These are phyloP conservation scores for Metalampra italica DNA, from an alignment of 2,888 invertebrate genomes.

Conservation along the genomic window DNA sequence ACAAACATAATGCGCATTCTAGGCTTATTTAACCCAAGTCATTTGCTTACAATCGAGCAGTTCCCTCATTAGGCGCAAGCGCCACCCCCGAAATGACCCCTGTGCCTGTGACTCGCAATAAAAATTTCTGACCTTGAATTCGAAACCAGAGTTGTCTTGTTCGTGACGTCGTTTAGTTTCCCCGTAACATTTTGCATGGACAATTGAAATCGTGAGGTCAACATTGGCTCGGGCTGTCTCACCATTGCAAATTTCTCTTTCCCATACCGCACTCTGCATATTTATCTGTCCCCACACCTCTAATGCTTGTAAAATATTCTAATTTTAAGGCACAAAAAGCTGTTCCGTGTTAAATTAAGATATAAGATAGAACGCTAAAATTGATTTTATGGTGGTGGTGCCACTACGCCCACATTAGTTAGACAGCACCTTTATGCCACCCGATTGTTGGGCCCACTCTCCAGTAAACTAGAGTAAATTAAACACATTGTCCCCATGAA, in stretches of 20 bases:
- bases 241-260: slow-evolving; percentile 71
- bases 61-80: slow-evolving; percentile 10
- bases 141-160: slow-evolving; percentile 65
- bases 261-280: slow-evolving; percentile 63
- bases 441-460: slow-evolving; percentile 14
- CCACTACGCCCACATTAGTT: slow-evolving; percentile 7
- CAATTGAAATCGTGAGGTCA: slow-evolving; percentile 78
- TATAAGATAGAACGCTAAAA: background rate
- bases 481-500: slow-evolving; percentile 27
- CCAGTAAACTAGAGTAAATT: slow-evolving; percentile 18
- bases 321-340: background rate
- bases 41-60: slow-evolving; percentile 16
- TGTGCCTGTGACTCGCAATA: slow-evolving; percentile 9
- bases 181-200: slow-evolving; percentile 73
- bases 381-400: background rate
- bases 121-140: slow-evolving; percentile 66
- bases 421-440: slow-evolving; percentile 1
- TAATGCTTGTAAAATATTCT: slow-evolving; percentile 1
- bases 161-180: slow-evolving; percentile 73
- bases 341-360: background rate
- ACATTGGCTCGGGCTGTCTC: slow-evolving; percentile 64
- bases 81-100: slow-evolving; percentile 9
- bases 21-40: background rate
- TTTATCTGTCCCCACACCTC: slow-evolving; percentile 50
- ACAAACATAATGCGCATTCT: slow-evolving; percentile 3